Evolutionary conservation across 2,113 vertebrate genomes (phyloP).

Genomic region (Psittacula cyanocephala): DNA sequence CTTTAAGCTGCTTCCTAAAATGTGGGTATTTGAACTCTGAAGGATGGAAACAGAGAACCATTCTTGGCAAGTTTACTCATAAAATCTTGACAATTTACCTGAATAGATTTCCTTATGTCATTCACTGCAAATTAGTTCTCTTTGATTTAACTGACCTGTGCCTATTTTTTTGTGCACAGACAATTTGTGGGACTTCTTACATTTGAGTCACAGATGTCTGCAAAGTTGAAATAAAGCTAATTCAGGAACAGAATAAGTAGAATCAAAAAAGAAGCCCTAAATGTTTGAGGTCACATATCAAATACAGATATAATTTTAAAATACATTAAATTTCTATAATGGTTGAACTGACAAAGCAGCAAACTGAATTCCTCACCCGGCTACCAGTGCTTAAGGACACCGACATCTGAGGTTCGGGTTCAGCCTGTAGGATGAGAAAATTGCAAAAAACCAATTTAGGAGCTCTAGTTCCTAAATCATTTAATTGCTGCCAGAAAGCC

Average conservation of each 20-base stretch:
- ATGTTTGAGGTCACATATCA: neutral
- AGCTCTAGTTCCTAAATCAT: neutral
- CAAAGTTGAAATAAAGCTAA: neutral
- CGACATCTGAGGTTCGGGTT: neutral
- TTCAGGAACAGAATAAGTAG: neutral
- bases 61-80: neutral
- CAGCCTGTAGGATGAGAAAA: neutral
- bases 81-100: neutral
- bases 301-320: neutral
- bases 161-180: neutral
- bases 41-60: neutral
- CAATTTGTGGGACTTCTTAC: neutral
- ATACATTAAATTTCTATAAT: neutral
- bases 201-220: neutral
- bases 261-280: neutral
- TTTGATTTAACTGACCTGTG: neutral
- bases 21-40: neutral
- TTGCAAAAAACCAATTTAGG: accelerated
- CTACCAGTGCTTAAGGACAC: neutral
- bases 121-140: neutral
- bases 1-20: neutral
- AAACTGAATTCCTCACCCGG: neutral
- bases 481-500: neutral
- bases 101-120: neutral
- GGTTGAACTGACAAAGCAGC: neutral